These are phyloP conservation scores for Ageneiosus marmoratus DNA, from an alignment of 2,113 vertebrate species.

Conservation along the genomic window DNA sequence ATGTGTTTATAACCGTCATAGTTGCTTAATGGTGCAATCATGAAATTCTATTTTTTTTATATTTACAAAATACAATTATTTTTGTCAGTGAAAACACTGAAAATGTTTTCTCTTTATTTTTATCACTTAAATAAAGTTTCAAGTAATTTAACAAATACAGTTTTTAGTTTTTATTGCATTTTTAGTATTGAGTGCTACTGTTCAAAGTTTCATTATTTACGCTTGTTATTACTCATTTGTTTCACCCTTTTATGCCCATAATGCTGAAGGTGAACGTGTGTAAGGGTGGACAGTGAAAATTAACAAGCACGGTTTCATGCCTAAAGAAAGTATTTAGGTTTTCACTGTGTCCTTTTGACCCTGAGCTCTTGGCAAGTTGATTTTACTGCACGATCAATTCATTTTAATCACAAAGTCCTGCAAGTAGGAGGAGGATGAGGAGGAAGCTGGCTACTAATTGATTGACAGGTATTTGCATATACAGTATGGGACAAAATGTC, in stretches of 20 bases:
- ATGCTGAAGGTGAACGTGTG: slow-evolving; percentile 23
- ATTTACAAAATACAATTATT: too few relatives aligned
- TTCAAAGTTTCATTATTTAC: slow-evolving; percentile 45
- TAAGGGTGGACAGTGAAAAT: neutral
- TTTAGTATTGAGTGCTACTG: too few relatives aligned
- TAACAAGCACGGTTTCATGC: slow-evolving; percentile 33
- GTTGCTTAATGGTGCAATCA: too few relatives aligned
- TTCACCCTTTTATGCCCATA: slow-evolving; percentile 49
- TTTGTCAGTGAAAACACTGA: too few relatives aligned
- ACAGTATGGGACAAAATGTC: slow-evolving; percentile 78
- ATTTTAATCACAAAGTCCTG: slow-evolving; percentile 75
- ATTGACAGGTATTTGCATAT: slow-evolving; percentile 82
- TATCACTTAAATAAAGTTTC: too few relatives aligned
- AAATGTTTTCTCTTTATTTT: too few relatives aligned
- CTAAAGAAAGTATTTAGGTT: slow-evolving; percentile 46
- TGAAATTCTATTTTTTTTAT: too few relatives aligned
- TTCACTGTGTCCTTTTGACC: slow-evolving; percentile 62
- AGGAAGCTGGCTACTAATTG: slow-evolving; percentile 67
- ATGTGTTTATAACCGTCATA: too few relatives aligned
- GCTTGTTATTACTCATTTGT: slow-evolving; percentile 53
- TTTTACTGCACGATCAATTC: slow-evolving; percentile 73
- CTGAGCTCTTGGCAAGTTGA: slow-evolving; percentile 63
- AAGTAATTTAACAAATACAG: too few relatives aligned
- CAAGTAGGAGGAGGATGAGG: slow-evolving; percentile 25
- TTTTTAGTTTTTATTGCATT: too few relatives aligned